Evolutionary conservation across 2,113 vertebrate genomes (phyloP).

Genomic region (Ictidomys tridecemlineatus): DNA sequence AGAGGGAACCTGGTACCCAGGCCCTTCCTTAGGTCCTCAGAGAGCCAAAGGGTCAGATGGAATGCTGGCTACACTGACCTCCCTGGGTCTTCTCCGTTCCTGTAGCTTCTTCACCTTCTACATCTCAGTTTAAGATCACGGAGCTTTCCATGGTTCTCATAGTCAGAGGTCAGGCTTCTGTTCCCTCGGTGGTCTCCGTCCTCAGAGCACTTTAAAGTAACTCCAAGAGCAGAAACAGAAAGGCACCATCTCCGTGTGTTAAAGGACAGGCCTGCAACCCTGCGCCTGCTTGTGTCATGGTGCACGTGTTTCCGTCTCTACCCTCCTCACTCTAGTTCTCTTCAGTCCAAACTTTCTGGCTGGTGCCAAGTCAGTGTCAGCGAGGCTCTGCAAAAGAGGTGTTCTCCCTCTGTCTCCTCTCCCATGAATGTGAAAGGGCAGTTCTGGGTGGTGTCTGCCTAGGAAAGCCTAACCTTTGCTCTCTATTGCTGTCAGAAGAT

Average conservation of each 20-base stretch:
- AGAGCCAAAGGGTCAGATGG: background rate
- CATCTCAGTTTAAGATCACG: background rate
- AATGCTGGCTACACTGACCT: background rate
- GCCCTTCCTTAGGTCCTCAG: background rate
- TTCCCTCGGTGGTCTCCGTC: background rate
- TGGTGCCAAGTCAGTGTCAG: background rate
- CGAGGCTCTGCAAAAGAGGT: background rate
- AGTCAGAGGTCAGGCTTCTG: background rate
- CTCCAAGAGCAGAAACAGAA: background rate
- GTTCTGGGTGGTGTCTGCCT: background rate
- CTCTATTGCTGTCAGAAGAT: background rate
- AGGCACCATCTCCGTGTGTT: background rate
- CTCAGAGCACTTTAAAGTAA: background rate
- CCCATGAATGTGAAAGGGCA: background rate
- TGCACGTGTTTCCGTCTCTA: accelerated
- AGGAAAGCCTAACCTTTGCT: background rate
- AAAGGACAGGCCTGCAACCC: background rate
- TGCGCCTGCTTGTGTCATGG: accelerated
- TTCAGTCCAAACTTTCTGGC: background rate
- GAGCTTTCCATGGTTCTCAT: background rate
- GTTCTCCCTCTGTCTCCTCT: background rate
- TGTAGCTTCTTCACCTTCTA: background rate
- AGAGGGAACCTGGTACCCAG: background rate
- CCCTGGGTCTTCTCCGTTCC: background rate
- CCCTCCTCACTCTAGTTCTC: background rate